phyloP scores from a whole-genome alignment of 2,888 invertebrate species.

The Ischnura elegans region DNA sequence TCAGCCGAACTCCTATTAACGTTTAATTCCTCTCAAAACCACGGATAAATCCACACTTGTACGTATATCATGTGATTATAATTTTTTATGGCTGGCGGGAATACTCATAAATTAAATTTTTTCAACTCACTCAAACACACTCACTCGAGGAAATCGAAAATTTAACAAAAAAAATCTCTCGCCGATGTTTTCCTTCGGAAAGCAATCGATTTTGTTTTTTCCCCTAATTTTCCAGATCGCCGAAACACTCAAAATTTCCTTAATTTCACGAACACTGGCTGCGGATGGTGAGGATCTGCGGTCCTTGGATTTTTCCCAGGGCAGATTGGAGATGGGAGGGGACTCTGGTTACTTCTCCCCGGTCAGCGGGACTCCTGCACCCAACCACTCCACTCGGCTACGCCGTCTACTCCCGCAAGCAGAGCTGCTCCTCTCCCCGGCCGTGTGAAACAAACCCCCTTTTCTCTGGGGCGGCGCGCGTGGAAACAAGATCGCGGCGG shows the following conservation, averaged over 20 bases:
- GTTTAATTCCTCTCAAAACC: neutral
- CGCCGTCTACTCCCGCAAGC: neutral
- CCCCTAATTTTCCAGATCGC: neutral
- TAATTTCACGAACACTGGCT: constrained; percentile 6
- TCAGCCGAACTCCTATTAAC: neutral
- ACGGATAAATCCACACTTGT: neutral
- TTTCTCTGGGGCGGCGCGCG: neutral
- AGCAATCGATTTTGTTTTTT: neutral
- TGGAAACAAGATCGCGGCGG: neutral
- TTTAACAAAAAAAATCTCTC: neutral
- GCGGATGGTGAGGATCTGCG: neutral
- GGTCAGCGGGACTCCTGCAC: neutral
- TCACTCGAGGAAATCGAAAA: constrained; percentile 46
- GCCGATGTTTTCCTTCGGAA: neutral
- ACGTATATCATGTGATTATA: constrained; percentile 9
- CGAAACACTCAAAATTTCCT: neutral
- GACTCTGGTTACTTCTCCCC: too few relatives aligned
- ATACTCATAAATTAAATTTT: neutral
- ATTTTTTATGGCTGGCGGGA: constrained; percentile 56
- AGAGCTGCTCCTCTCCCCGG: neutral
- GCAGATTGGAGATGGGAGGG: constrained; percentile 28
- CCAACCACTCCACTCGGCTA: neutral
- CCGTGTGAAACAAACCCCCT: neutral
- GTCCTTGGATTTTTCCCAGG: constrained; percentile 12
- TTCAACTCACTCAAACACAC: constrained; percentile 30